Conservation (phyloP, 2,888 invertebrate species). For the Pandemis heparana region DNA sequence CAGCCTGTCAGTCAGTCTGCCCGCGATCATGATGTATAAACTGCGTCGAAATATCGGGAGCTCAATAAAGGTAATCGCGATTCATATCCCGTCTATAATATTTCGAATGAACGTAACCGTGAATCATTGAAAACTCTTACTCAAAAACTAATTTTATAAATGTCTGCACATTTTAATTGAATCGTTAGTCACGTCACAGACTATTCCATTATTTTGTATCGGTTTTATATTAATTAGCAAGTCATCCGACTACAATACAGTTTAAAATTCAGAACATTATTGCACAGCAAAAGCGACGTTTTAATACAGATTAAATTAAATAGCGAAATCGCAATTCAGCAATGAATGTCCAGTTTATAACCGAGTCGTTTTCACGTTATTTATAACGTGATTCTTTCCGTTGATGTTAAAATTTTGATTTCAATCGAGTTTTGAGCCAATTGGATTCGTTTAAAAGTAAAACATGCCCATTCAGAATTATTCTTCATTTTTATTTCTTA, state of each 20-base stretch:
- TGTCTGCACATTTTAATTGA: too few relatives aligned
- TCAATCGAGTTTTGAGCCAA: not conserved
- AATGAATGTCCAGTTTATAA: conserved; percentile 24
- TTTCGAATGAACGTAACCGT: too few relatives aligned
- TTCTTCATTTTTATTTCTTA: too few relatives aligned
- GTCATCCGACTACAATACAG: not conserved
- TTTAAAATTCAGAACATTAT: conserved; percentile 34
- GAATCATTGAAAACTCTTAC: too few relatives aligned
- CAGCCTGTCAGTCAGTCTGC: too few relatives aligned
- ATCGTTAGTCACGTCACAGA: too few relatives aligned
- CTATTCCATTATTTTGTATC: not conserved
- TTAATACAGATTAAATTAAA: conserved; percentile 29
- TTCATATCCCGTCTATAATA: too few relatives aligned
- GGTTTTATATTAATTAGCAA: not conserved
- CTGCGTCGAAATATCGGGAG: too few relatives aligned
- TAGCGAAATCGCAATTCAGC: conserved; percentile 28
- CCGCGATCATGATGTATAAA: too few relatives aligned
- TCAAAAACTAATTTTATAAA: too few relatives aligned
- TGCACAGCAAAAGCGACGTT: conserved; percentile 25
- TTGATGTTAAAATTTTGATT: not conserved
- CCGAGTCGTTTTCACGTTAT: conserved; percentile 14
- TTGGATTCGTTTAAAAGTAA: too few relatives aligned
- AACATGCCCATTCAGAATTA: not conserved
- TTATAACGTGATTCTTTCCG: conserved; percentile 1
- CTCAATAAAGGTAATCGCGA: too few relatives aligned